Evolutionary conservation across 2,113 vertebrate genomes (phyloP).

Genomic region (Ceuthmochares aereus): DNA sequence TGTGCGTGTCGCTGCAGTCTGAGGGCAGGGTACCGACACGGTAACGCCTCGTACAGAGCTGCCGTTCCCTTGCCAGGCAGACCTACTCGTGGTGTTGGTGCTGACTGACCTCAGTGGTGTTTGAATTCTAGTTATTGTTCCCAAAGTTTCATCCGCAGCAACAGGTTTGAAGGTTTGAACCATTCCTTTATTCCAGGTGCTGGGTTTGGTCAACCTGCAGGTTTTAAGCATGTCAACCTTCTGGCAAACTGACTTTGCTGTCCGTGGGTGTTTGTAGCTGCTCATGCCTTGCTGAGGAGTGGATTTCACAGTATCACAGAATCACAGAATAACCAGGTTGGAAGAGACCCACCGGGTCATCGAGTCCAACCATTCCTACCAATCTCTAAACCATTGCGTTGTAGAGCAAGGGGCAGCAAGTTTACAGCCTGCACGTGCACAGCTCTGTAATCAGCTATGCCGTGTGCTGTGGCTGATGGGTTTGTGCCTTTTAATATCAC

Average conservation of each 20-base stretch:
- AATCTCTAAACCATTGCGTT: no score
- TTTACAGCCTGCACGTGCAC: rapidly evolving
- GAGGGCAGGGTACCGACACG: rapidly evolving
- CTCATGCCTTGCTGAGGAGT: not conserved
- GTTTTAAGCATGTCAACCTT: not conserved
- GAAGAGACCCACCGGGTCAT: no score
- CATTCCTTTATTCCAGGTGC: rapidly evolving
- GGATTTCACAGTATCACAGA: no score
- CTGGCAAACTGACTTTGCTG: rapidly evolving
- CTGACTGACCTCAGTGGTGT: not conserved
- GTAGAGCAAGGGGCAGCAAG: not conserved
- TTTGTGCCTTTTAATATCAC: not conserved
- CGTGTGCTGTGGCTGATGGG: not conserved
- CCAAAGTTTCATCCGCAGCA: not conserved
- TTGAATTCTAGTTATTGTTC: not conserved
- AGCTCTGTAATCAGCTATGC: not conserved
- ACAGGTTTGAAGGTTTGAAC: not conserved
- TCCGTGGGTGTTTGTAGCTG: not conserved
- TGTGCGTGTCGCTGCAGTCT: not conserved
- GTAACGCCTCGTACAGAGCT: not conserved
- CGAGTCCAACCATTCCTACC: no score
- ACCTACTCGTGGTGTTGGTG: not conserved
- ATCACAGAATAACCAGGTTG: no score
- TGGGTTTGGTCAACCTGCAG: not conserved
- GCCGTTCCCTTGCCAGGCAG: not conserved